Evolutionary conservation across 2,113 vertebrate genomes (phyloP), one percentile per base, ranked within the genome.

Genomic region (Neofelis nebulosa): DNA sequence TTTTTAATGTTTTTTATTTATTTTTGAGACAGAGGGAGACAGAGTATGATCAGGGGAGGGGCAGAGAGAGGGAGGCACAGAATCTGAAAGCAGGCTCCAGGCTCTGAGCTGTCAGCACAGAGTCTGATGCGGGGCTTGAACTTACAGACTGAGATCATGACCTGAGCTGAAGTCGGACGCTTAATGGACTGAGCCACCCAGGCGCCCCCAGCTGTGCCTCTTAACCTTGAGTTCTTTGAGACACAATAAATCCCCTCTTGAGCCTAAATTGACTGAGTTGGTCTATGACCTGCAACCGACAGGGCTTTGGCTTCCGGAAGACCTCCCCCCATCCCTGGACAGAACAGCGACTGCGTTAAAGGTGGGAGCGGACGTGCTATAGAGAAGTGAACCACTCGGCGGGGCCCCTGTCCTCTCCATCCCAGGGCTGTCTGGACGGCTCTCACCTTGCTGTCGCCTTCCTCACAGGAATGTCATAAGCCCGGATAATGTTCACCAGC

Each of bases 401-500:
- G 1, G 10, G 45, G 55, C 10, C 5, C 63, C 83, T 2, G 63
- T 48, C 0, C 2, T 15, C 11, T 9, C 41, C 14, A 1, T 10
- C 36, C 38, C 41, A 18, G 63, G 55, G 63, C 16, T 14, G 14
- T 5, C 2, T 0, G 0, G 27, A 2, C 33, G 25, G 25, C 23
- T 29, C 96, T 94, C 98, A 99, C 99, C 99, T 99, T 94, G 97
- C 63, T 13, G 93, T 86, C 0, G 98, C 98, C 92, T 99, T 99
- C 94, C 99, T 99, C 93, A 99, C 95, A 0, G 99, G 99, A 93
- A 99, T 98, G 97, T 99, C 99, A 4, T 99, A 99, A 36, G 99
- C 99, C 96, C 99, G 98, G 96, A 99, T 87, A 76, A 99, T 97
- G 98, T 99, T 99, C 96, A 99, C 98, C 87, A 99, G 98, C 90